A percentile compares a stretch with the other conserved stretches of the same genome.
phyloP scores from a whole-genome alignment of 2,797 vertebrate species.

The Trematomus bernacchii region DNA sequence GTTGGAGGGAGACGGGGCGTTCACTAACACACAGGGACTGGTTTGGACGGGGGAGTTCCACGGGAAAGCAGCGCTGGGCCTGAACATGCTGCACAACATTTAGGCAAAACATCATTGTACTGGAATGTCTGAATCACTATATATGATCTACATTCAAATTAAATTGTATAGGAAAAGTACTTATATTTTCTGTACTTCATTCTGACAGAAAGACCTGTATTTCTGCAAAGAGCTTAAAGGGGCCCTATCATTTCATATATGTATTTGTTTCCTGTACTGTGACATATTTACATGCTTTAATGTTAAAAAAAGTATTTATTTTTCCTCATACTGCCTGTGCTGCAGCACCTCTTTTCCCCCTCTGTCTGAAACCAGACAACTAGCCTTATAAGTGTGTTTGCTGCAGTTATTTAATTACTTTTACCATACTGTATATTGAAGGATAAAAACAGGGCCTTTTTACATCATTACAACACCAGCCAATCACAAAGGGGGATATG shows the following conservation, averaged over 20 bases:
- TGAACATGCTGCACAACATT: slow-evolving; percentile 85
- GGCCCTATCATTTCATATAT: no score
- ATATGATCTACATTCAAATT: not conserved
- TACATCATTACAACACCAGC: slow-evolving; percentile 31
- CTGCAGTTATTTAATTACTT: not conserved
- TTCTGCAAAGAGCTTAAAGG: no score
- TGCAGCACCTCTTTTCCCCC: no score
- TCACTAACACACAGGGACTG: slow-evolving; percentile 82
- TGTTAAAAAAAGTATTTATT: no score
- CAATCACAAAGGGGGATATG: slow-evolving; percentile 27
- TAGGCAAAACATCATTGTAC: slow-evolving; percentile 39
- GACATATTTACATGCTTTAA: no score
- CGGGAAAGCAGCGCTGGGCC: slow-evolving; percentile 83
- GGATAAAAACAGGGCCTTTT: slow-evolving; percentile 10
- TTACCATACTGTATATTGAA: slow-evolving; percentile 2
- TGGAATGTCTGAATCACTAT: not conserved
- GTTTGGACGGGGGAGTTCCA: slow-evolving; percentile 88
- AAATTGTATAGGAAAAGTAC: not conserved
- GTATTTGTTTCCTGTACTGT: no score
- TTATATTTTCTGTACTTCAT: not conserved
- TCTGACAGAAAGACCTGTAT: not conserved
- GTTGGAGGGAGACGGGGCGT: slow-evolving; percentile 86
- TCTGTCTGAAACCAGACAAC: no score
- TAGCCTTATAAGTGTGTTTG: not conserved
- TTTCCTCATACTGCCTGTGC: no score